Base-by-base conservation (phyloP, 2,113 vertebrate species). In the Macquaria australasica region DNA sequence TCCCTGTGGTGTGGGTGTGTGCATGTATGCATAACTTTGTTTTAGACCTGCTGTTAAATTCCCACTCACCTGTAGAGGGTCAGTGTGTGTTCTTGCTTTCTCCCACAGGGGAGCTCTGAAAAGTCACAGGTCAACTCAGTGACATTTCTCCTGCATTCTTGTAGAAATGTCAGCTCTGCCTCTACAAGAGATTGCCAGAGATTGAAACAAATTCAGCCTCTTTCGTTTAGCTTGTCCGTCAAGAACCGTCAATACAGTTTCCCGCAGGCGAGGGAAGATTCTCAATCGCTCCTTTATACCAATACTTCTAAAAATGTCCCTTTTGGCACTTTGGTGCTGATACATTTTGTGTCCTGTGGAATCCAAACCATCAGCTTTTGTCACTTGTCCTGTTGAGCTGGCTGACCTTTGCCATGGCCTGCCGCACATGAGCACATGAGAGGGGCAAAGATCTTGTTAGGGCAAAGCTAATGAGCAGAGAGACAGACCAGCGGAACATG, bases 401-500 rank as follows among this genome's bases (percentile, higher is more conserved):
- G 43, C 50, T 85, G 87, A 82, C 87, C 90, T 90, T 82, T 84
- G 63, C 41, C 63, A 20, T 23, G 3, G n/a, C 79, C 72, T 58
- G 67, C 39, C 10, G 48, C 72, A 34, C 77, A 72, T 50, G 58
- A 84, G 48, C 67, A n/a, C 72, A 56, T 71, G 37, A 87, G 69
- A 58, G 60, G 70, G 66, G 31, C 76, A 73, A 72, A 75, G 51
- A 81, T 73, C 78, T 73, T 39, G 12, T 87, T 50, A 82, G 74
- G 70, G 11, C 78, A 67, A n/a, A 77, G 66, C 85, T 86, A 84
- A 84, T 62, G 75, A 86, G 77, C 78, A 51, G 73, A 31, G 64
- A 25, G 62, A 23, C 55, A 21, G n/a, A 55, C 59, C 60, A 50
- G 84, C 7, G 25, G 34, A 73, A 68, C 90, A 66, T 45, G 58